Conservation (phyloP, 2,113 vertebrate species). For the Fregata magnificens region DNA sequence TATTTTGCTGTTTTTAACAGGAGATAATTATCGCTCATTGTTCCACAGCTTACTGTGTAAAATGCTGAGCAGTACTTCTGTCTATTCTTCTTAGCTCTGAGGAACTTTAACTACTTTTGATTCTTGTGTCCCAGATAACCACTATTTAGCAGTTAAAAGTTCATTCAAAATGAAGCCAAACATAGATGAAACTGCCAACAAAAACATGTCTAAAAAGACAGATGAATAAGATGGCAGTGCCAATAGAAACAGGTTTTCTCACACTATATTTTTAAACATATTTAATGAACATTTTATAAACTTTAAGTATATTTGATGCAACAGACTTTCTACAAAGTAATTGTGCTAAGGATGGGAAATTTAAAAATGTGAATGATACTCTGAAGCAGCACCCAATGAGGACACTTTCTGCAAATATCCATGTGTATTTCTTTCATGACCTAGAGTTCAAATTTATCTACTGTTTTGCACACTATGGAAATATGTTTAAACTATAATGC, state of each 20-base stretch:
- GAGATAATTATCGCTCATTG: slow-evolving; percentile 48
- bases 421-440: slow-evolving; percentile 1
- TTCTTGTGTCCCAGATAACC: background rate
- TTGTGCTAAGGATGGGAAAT: background rate
- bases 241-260: slow-evolving; percentile 36
- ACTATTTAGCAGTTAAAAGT: slow-evolving; percentile 24
- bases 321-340: background rate
- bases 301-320: background rate
- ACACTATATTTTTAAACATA: background rate
- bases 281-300: background rate
- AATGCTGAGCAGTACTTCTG: slow-evolving; percentile 43
- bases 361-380: background rate
- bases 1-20: slow-evolving; percentile 36
- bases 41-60: slow-evolving; percentile 24
- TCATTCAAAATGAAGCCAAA: slow-evolving; percentile 37
- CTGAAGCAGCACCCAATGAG: background rate
- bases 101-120: slow-evolving; percentile 34
- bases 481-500: background rate
- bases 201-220: slow-evolving; percentile 44
- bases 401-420: background rate
- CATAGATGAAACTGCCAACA: slow-evolving; percentile 32
- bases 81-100: slow-evolving; percentile 27
- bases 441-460: slow-evolving; percentile 26
- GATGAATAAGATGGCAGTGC: background rate
- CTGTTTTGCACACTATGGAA: slow-evolving; percentile 12